Evolutionary conservation across 2,888 invertebrate genomes (phyloP).

Genomic region (Hyposoter didymator): DNA sequence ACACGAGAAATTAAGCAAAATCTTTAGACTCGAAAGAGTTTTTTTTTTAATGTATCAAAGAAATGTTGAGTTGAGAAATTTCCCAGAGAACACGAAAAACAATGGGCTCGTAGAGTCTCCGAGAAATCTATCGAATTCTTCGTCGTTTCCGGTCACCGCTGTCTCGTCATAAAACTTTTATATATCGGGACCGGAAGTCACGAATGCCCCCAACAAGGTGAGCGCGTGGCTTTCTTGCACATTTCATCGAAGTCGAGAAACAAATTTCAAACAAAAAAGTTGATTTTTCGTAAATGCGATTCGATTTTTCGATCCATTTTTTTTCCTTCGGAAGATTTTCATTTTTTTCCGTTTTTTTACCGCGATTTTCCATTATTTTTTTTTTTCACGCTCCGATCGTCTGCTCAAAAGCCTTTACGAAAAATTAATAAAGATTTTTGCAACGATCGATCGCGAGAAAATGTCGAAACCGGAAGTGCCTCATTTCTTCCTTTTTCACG

Average conservation of each 20-base stretch:
- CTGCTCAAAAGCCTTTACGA: background rate
- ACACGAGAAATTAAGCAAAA: background rate
- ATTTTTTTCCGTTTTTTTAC: background rate
- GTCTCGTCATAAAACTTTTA: constrained; percentile 12
- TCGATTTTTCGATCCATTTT: background rate
- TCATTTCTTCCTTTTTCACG: constrained; percentile 27
- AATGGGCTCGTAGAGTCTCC: constrained; percentile 37
- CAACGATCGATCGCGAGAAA: background rate
- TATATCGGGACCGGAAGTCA: constrained; percentile 57
- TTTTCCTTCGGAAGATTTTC: background rate
- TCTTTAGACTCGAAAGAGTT: background rate
- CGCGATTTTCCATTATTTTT: background rate
- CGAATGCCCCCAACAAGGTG: constrained; percentile 45
- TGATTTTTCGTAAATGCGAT: background rate
- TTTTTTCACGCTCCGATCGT: background rate
- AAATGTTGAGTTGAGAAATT: background rate
- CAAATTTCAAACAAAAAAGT: background rate
- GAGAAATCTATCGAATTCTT: constrained; percentile 74
- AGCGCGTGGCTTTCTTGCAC: constrained; percentile 41
- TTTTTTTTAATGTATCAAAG: background rate
- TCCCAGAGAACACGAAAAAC: background rate
- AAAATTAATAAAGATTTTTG: background rate
- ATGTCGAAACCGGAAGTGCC: constrained; percentile 12
- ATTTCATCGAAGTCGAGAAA: background rate
- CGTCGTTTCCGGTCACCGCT: constrained; percentile 79